Evolutionary conservation across 2,113 vertebrate species (phyloP), one percentile per base, ranked within the genome.

Genomic region (Hucho hucho): DNA sequence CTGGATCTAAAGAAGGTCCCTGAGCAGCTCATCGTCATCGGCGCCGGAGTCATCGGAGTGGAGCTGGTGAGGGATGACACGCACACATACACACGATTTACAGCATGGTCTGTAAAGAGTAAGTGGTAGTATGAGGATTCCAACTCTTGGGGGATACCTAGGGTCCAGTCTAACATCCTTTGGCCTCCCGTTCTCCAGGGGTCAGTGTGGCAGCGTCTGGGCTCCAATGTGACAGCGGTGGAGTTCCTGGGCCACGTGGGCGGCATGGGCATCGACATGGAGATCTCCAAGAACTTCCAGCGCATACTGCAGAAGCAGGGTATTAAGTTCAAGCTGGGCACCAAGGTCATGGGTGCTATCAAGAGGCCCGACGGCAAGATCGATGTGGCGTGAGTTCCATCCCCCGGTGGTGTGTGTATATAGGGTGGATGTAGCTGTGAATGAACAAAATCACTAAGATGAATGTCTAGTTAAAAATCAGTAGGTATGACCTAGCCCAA

Each of bases 261-360:
- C 22, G 98, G 98, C 65, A 76, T 98, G 91, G 98, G 98, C 87
- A 99, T 99, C 75, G 98, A 99, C 88, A 99, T 99, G 97, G 98
- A 99, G 87, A 95, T 99, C 79, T 96, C 97, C 67, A 99, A 99
- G 89, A 99, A 94, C 89, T 99, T 99, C 89, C 98, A 99, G 12
- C 95, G 97, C 46, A 95, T 99, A 79, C 94, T 99, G 79, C 97
- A 99, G 90, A 99, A 98, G 83, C 98, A 99, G 83, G 98, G 97
- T 22, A 81, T 99, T 77, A 98, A 99, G 81, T 98, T 99, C 88
- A 99, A 98, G 82, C 93, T 99, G 29, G 89, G 95, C 88, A 98
- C 97, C 78, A 99, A 99, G 88, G 98, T 99, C 76, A 93, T 96
- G 85, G 96, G 95, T 43, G 97, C 98, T 79, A 95, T 93, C 79